These are phyloP conservation scores for Bovichtus diacanthus DNA, from an alignment of 2,797 vertebrate species.

Conservation along the genomic window DNA sequence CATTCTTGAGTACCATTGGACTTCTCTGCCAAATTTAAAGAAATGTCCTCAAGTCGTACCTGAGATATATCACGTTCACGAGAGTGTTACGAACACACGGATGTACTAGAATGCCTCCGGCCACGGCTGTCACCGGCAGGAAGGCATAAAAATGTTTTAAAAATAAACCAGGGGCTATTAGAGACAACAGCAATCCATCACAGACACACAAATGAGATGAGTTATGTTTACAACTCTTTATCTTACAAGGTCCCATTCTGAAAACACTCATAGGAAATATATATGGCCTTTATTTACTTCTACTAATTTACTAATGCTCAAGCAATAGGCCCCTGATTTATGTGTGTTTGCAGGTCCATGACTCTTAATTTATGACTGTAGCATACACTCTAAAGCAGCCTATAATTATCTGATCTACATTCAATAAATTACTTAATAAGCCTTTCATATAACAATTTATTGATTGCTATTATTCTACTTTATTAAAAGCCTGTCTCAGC, in stretches of 20 bases:
- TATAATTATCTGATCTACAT: slow-evolving; percentile 30
- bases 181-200: slow-evolving; percentile 43
- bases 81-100: no score
- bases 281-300: slow-evolving; percentile 43
- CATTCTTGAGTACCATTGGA: no score
- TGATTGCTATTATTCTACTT: slow-evolving; percentile 36
- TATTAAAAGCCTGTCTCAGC: slow-evolving; percentile 40
- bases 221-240: slow-evolving; percentile 39
- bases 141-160: no score
- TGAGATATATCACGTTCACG: no score
- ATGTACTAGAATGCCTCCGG: no score
- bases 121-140: no score
- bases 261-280: slow-evolving; percentile 26
- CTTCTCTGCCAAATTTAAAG: no score
- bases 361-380: slow-evolving; percentile 10
- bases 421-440: slow-evolving; percentile 40
- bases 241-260: slow-evolving; percentile 40
- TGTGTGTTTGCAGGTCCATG: slow-evolving; percentile 10
- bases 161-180: slow-evolving; percentile 45
- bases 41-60: no score
- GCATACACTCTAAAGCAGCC: slow-evolving; percentile 7
- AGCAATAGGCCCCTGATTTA: slow-evolving; percentile 27
- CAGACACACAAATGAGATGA: slow-evolving; percentile 3
- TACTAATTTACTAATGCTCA: slow-evolving; percentile 45
- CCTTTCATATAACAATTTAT: slow-evolving; percentile 50